Evolutionary conservation across 2,113 vertebrate species (phyloP), one percentile per base, ranked within the genome.

Genomic region (Plecturocebus donacophilus): DNA sequence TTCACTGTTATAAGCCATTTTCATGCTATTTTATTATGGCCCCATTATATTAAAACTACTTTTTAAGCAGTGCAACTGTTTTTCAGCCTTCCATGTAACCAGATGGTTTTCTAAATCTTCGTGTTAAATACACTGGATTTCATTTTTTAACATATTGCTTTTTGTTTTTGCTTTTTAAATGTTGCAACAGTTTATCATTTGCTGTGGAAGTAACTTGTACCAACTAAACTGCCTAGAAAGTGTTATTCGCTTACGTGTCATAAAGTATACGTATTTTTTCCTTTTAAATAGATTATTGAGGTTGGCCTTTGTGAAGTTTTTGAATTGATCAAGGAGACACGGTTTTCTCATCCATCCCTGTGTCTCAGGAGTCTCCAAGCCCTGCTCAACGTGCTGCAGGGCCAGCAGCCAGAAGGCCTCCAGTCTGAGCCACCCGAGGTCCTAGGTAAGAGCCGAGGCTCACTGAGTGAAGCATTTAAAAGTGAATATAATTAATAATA

Each of bases 221-320:
- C 40, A n/a, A 3, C 27, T 79, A 87, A 92, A 91, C 6, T 93
- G 23, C 68, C 35, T 95, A 9, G 21, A 20, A 97, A 94, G 38
- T 90, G 2, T 96, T 52, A 58, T 38, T 95, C 71, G 40, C 52
- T 70, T 90, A 70, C 52, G 38, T 81, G 14, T 87, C 91, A 80
- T 42, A 85, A 97, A 76, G 54, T 90, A 7, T 96, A 84, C 79
- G 73, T 64, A 91, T 83, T 89, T 94, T 96, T 61, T 79, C 70
- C 56, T 97, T 76, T 81, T 87, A 83, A 97, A 97, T 97, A 99
- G 99, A 99, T 99, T 95, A 99, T 99, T 98, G 99, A 99, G 97
- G 99, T 99, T 96, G 99, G 99, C 94, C 99, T 99, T 90, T 99
- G 99, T 98, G 99, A 99, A 98, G 99, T 99, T 77, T 99, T 99